Percentiles rank a stretch among this genome's conserved stretches.
phyloP scores from a whole-genome alignment of 2,797 vertebrate species.

The Myotis vivesi region DNA sequence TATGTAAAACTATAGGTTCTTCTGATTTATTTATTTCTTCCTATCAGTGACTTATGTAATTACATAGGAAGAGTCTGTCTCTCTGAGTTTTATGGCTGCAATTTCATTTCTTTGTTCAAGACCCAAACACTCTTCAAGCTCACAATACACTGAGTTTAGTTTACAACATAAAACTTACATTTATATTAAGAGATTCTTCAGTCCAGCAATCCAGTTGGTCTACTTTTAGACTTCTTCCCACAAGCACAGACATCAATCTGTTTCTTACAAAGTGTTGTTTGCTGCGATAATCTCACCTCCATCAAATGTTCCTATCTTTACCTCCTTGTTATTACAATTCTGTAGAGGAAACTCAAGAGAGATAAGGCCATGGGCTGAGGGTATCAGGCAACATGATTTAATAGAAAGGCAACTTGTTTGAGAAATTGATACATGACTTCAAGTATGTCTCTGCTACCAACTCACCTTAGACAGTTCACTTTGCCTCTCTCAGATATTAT shows the following conservation, averaged over 20 bases:
- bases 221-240: constrained; percentile 68
- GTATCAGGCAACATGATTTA: background rate
- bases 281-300: constrained; percentile 72
- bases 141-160: background rate
- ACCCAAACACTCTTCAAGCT: background rate
- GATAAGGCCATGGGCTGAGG: background rate
- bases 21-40: background rate
- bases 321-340: constrained; percentile 53
- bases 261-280: constrained; percentile 72
- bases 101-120: background rate
- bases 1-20: background rate
- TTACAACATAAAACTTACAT: background rate
- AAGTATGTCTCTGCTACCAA: background rate
- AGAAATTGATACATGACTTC: background rate
- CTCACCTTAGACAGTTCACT: background rate
- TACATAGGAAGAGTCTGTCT: background rate
- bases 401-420: background rate
- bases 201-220: background rate
- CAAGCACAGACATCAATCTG: constrained; percentile 60
- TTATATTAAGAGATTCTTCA: constrained; percentile 27
- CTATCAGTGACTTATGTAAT: background rate
- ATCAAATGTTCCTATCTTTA: constrained; percentile 66
- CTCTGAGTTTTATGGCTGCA: background rate
- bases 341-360: background rate
- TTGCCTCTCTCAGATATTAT: background rate